Percentiles rank a stretch among this genome's conserved stretches.
Conservation (phyloP, 2,113 vertebrate species). For the Papio anubis region DNA sequence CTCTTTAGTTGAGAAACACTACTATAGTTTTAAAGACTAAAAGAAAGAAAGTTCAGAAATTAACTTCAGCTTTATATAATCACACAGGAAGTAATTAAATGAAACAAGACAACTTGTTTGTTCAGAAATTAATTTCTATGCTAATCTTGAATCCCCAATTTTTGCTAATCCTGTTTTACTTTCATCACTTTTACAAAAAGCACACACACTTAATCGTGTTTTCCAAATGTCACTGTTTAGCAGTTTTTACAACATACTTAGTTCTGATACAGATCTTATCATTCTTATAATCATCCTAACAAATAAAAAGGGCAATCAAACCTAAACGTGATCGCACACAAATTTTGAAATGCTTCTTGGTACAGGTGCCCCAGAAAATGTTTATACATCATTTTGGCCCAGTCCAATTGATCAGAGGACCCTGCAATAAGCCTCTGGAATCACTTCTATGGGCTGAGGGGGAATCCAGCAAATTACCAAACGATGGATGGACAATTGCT, state of each 20-base stretch:
- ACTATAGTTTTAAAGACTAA: conserved; percentile 41
- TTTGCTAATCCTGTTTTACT: conserved; percentile 70
- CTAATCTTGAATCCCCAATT: conserved; percentile 71
- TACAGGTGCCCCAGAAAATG: not conserved
- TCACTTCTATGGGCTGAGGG: not conserved
- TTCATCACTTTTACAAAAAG: conserved; percentile 76
- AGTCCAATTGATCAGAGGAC: not conserved
- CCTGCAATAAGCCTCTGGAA: not conserved
- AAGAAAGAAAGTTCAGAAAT: conserved; percentile 56
- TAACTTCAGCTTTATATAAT: conserved; percentile 74
- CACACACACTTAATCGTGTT: conserved; percentile 62
- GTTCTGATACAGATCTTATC: conserved; percentile 75
- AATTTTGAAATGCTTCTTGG: conserved; percentile 28
- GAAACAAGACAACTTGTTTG: conserved; percentile 65
- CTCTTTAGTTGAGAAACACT: not conserved
- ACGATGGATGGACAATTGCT: not conserved
- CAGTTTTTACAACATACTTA: conserved; percentile 76
- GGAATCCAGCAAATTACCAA: conserved; percentile 37
- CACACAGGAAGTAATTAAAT: conserved; percentile 67
- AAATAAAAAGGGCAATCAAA: not conserved
- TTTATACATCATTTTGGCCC: not conserved
- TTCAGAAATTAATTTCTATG: conserved; percentile 78
- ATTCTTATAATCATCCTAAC: conserved; percentile 47
- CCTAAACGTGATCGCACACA: not conserved
- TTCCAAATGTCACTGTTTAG: conserved; percentile 57